Evolutionary conservation across 2,113 vertebrate genomes (phyloP), one percentile per base, ranked within the genome.

Genomic region (Amblyornis subalaris): DNA sequence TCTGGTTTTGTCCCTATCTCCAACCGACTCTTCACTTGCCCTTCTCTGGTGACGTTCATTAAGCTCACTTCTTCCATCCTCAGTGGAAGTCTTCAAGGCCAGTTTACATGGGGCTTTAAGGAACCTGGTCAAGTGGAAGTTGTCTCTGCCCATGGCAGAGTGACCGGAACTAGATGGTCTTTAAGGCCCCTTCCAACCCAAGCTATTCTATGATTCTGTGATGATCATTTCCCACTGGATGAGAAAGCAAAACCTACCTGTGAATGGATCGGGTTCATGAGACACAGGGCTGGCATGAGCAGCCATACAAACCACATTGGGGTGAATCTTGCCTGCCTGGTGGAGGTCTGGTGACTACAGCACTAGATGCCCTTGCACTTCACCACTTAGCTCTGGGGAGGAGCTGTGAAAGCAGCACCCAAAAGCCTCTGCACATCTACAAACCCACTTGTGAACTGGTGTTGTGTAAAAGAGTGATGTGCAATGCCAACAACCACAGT

Each of bases 191-290:
- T 62, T 83, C 26, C 48, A 70, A 28, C 35, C 15, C 22, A 62
- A 50, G 19, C 14, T 15, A 33, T n/a, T 60, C 85, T 16, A 2
- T 36, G 31, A 36, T 31, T 28, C 33, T 13, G 15, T 14, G n/a
- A 35, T 12, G 35, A 31, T 7, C 0, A 0, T n/a, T 78, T 51
- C 61, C 22, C 36, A 22, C 15, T 51, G 61, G 47, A 50, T 80
- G 70, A 54, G 26, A 38, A 94, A 69, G 57, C 1, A 1, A 71
- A 89, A 48, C 25, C 54, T n/a, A 17, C 16, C 19, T 3, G 7
- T n/a, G 44, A 53, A 81, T 0, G 3, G 45, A 58, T 1, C 6
- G 29, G 23, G 40, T 38, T 58, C 36, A 26, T 2, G 0, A 77
- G 47, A 29, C 69, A 50, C 20, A 60, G 29, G 53, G 33, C 14